Evolutionary conservation across 2,888 invertebrate species (phyloP).

Genomic region (Eucera pruinosa): DNA sequence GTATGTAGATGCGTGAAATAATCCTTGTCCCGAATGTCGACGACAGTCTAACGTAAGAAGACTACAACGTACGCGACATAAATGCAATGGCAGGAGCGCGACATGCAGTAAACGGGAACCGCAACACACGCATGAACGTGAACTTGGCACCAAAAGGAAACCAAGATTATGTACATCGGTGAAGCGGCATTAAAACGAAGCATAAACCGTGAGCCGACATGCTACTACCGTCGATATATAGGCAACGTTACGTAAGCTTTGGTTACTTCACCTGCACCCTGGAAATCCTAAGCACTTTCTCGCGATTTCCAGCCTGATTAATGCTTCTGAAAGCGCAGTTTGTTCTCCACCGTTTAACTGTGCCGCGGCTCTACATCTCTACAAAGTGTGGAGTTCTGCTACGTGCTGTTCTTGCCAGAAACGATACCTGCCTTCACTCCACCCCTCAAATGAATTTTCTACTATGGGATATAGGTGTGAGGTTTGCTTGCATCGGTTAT

Average conservation of each 20-base stretch:
- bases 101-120: constrained; percentile 29
- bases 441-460: constrained; percentile 7
- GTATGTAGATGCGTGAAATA: background rate
- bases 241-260: constrained; percentile 32
- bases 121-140: constrained; percentile 45
- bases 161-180: constrained; percentile 53
- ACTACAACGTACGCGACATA: constrained; percentile 1
- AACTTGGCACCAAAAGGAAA: constrained; percentile 59
- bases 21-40: background rate
- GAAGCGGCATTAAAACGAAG: constrained; percentile 51
- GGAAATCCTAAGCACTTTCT: constrained; percentile 43
- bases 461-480: background rate
- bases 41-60: constrained; percentile 23
- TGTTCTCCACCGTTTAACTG: constrained; percentile 16
- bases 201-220: constrained; percentile 40
- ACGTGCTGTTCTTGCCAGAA: background rate
- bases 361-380: background rate
- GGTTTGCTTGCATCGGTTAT: background rate
- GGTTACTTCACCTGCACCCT: constrained; percentile 19
- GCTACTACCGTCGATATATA: constrained; percentile 16
- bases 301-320: constrained; percentile 50
- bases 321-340: constrained; percentile 29
- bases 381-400: constrained; percentile 3
- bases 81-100: constrained; percentile 16
- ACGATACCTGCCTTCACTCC: background rate